A percentile compares a stretch with the other conserved stretches of the same genome.
Evolutionary conservation across 2,113 vertebrate species (phyloP).

Genomic region (Platycercus adscitus): DNA sequence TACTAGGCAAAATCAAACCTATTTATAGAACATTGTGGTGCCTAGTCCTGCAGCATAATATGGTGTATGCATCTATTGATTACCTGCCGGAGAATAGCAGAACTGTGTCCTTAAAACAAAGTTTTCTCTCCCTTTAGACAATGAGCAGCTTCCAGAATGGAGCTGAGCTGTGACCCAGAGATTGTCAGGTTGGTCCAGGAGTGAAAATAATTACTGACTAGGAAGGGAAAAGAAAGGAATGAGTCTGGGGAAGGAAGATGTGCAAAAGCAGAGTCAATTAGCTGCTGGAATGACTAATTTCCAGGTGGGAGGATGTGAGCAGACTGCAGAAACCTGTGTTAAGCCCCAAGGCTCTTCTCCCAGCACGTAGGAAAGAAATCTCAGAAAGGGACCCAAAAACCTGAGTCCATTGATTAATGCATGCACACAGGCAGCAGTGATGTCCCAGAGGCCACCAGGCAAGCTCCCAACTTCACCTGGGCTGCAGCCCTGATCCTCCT

Average conservation of each 20-base stretch:
- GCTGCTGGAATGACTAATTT: constrained; percentile 62
- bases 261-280: constrained; percentile 15
- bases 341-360: not conserved
- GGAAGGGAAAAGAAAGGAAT: not conserved
- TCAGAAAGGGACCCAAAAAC: not conserved
- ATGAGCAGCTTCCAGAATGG: not conserved
- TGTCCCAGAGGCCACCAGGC: not conserved
- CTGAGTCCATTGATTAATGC: fast-evolving
- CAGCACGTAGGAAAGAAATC: not conserved
- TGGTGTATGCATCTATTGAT: not conserved
- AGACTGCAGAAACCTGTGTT: constrained; percentile 1
- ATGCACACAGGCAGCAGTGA: not conserved
- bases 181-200: not conserved
- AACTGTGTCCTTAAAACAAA: not conserved
- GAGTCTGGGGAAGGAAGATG: not conserved
- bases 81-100: not conserved
- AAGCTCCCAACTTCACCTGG: not conserved
- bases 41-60: not conserved
- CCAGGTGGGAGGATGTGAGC: constrained; percentile 50
- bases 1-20: not conserved
- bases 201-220: not conserved
- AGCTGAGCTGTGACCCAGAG: not conserved
- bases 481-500: fast-evolving
- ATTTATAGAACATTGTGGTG: not conserved
- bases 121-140: not conserved